Conservation (phyloP, 2,113 vertebrate species). For the Psittacus erithacus region DNA sequence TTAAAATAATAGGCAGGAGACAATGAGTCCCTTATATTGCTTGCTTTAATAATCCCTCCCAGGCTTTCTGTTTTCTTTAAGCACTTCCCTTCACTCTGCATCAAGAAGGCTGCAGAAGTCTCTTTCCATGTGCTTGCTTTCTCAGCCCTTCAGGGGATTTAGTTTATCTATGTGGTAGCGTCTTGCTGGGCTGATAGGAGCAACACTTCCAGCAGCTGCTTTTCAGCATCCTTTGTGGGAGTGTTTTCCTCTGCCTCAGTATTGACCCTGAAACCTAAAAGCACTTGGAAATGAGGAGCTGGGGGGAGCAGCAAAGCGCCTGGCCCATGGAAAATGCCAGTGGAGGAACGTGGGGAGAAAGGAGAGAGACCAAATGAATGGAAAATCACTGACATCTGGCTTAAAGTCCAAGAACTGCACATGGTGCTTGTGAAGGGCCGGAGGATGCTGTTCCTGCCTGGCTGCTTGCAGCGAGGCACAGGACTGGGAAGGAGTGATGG, state of each 20-base stretch:
- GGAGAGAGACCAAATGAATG: neutral
- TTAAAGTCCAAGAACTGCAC: slow-evolving; percentile 38
- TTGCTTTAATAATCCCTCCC: slow-evolving; percentile 33
- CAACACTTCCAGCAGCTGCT: neutral
- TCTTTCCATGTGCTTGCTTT: neutral
- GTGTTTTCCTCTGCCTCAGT: neutral
- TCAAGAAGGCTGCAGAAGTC: neutral
- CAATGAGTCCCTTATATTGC: neutral
- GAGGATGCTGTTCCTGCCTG: fast-evolving
- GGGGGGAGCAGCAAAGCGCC: neutral
- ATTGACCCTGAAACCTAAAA: neutral
- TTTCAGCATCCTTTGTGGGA: neutral
- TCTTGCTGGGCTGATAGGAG: neutral
- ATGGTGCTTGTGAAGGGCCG: neutral
- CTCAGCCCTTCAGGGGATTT: slow-evolving; percentile 4
- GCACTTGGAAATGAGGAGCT: neutral
- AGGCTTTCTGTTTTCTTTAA: neutral
- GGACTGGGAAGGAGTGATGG: neutral
- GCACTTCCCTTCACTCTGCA: neutral
- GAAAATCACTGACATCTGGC: slow-evolving; percentile 65
- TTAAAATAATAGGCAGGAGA: slow-evolving; percentile 48
- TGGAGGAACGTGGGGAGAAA: neutral
- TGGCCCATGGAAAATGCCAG: neutral
- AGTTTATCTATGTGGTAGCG: slow-evolving; percentile 2
- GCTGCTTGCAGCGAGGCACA: neutral